Percentiles rank a stretch among this genome's conserved stretches.
Conservation (phyloP, 2,797 vertebrate species). For the Macroramphosus scolopax region DNA sequence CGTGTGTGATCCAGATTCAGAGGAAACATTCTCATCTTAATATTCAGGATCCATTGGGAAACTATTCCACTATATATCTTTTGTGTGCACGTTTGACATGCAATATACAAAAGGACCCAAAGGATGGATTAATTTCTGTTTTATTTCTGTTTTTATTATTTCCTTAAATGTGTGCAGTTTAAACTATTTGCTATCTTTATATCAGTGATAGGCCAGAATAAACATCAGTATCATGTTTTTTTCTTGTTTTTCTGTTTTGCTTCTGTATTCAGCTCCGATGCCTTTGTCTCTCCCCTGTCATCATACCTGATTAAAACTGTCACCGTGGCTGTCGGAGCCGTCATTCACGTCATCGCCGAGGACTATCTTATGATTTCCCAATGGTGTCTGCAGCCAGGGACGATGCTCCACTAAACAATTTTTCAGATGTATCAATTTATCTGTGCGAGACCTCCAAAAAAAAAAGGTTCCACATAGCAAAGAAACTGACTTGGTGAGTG, state of each 20-base stretch:
- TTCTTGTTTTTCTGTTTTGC: constrained; percentile 20
- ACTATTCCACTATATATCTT: too few relatives aligned
- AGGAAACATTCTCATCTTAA: too few relatives aligned
- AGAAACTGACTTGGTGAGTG: constrained; percentile 48
- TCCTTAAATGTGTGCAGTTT: constrained; percentile 21
- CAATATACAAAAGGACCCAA: too few relatives aligned
- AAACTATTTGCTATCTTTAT: constrained; percentile 24
- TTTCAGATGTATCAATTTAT: constrained; percentile 65
- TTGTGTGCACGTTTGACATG: too few relatives aligned
- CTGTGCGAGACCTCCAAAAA: constrained; percentile 25
- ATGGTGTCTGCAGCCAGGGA: constrained; percentile 51
- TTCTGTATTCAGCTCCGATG: constrained; percentile 52
- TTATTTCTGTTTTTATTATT: too few relatives aligned
- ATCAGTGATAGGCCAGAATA: constrained; percentile 34
- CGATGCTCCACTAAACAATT: constrained; percentile 61
- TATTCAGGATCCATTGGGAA: too few relatives aligned
- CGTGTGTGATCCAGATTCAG: too few relatives aligned
- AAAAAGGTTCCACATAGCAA: constrained; percentile 44
- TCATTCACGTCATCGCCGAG: constrained; percentile 66
- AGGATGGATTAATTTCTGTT: too few relatives aligned
- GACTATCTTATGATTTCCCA: constrained; percentile 72
- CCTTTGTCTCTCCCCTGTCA: constrained; percentile 45
- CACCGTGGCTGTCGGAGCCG: constrained; percentile 46
- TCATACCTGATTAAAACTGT: constrained; percentile 69
- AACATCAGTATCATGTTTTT: constrained; percentile 35